Evolutionary conservation across 2,888 invertebrate genomes (phyloP), one percentile per base, ranked within the genome.

Genomic region (Hydroisotoma schaefferi): DNA sequence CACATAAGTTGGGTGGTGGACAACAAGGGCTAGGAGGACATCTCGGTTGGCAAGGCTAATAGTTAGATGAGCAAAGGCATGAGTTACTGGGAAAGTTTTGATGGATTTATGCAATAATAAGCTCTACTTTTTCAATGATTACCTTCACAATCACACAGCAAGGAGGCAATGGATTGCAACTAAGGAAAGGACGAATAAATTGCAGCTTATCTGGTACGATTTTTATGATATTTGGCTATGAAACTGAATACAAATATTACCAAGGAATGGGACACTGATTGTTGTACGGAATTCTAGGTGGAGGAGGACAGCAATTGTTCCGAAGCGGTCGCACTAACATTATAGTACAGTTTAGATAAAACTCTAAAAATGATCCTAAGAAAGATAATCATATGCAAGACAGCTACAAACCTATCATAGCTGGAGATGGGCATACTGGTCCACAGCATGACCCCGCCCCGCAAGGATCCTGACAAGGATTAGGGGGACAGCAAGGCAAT

Each of bases 141-240:
- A 56, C 56, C 56, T 62, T 64, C 18, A 67, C 63, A 27, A 62
- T 62, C n/a, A 67, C 58, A 33, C 64, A 67, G 23, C 63, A 67
- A n/a, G 67, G 67, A 29, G 67, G 67, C n/a, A 62, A 37, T 15
- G 67, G 67, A 40, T 67, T 67, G 58, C 67, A 67, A 23, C 66
- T 63, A 47, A 20, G 44, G 28, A 43, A 10, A 55, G 26, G 20
- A 48, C 8, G 18, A 25, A 5, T n/a, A 51, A 28, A 49, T 29
- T 6, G 48, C 12, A 15, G 20, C 18, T 2, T 15, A 40, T 8
- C 1, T 29, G 8, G 38, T 8, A 15, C 49, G 20, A 29, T n/a
- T n/a, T n/a, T n/a, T n/a, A n/a, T n/a, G n/a, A n/a, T n/a, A n/a
- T n/a, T n/a, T n/a, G n/a, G n/a, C n/a, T n/a, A n/a, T n/a, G n/a